phyloP scores from a whole-genome alignment of 2,888 invertebrate genomes.

The Epirrita christyi region DNA sequence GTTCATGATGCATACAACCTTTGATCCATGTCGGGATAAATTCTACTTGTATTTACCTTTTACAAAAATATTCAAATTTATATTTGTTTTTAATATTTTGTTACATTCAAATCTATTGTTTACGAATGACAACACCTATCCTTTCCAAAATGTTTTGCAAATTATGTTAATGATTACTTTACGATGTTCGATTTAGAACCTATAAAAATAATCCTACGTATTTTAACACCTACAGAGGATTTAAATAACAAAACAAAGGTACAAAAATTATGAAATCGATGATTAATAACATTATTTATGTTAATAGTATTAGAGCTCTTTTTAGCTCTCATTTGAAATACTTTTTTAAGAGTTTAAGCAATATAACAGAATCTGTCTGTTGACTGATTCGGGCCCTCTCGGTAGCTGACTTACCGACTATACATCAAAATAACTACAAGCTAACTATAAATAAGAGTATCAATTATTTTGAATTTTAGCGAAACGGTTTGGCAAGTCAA shows the following conservation, averaged over 20 bases:
- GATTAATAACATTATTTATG: neutral
- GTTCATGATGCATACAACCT: too few relatives aligned
- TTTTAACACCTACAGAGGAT: constrained; percentile 13
- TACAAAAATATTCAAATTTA: neutral
- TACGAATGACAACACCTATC: neutral
- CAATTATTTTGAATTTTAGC: too few relatives aligned
- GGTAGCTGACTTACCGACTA: too few relatives aligned
- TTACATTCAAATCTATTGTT: neutral
- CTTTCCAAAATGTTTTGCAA: constrained; percentile 11
- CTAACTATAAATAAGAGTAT: too few relatives aligned
- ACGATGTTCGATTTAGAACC: constrained; percentile 15
- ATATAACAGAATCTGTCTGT: too few relatives aligned
- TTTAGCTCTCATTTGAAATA: too few relatives aligned
- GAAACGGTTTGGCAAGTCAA: too few relatives aligned
- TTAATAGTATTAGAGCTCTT: too few relatives aligned
- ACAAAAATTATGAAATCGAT: constrained; percentile 1
- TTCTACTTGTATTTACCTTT: neutral
- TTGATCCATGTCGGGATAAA: too few relatives aligned
- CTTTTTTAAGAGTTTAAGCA: too few relatives aligned
- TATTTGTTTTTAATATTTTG: neutral
- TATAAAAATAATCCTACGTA: constrained; percentile 27
- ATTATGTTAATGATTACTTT: constrained; percentile 21
- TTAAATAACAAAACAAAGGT: constrained; percentile 11
- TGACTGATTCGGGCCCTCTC: too few relatives aligned
- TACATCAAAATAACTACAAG: too few relatives aligned